Evolutionary conservation across 2,888 invertebrate species (phyloP).

Genomic region (Aporophyla lueneburgensis): DNA sequence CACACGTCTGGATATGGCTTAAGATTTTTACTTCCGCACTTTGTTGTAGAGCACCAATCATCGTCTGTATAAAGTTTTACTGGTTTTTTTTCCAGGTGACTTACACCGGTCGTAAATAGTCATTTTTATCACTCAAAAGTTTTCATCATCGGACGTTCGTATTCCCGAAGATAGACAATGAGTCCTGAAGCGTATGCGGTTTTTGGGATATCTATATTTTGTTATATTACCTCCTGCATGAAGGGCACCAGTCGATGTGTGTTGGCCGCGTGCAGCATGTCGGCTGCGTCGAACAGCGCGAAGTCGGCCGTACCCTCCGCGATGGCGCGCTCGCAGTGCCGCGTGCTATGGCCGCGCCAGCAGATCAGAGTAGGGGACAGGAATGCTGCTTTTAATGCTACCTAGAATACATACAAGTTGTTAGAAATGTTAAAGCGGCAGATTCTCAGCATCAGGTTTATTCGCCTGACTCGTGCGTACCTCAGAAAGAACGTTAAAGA

Average conservation of each 20-base stretch:
- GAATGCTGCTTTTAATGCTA: slow-evolving; percentile 96
- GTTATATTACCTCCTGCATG: slow-evolving; percentile 61
- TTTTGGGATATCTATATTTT: too few species aligned
- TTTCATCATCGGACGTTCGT: too few species aligned
- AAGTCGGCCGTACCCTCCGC: slow-evolving; percentile 94
- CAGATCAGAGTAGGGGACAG: slow-evolving; percentile 96
- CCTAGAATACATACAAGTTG: slow-evolving; percentile 85
- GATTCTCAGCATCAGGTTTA: too few species aligned
- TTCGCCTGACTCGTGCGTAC: too few species aligned
- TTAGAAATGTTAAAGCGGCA: too few species aligned
- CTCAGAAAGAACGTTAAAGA: too few species aligned
- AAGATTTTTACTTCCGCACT: not conserved
- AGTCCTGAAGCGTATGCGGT: too few species aligned
- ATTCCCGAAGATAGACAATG: too few species aligned
- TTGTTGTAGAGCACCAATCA: not conserved
- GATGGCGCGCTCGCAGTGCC: slow-evolving; percentile 95
- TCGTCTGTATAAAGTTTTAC: too few species aligned
- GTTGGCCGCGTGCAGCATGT: slow-evolving; percentile 92
- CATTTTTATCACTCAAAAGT: not conserved
- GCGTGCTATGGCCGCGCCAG: slow-evolving; percentile 95
- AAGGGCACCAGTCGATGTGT: slow-evolving; percentile 85
- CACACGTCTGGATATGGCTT: too few species aligned
- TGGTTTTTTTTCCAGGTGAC: too few species aligned
- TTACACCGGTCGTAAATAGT: not conserved
- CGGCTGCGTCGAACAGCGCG: slow-evolving; percentile 97